Evolutionary conservation across 2,113 vertebrate genomes (phyloP).

Genomic region (Sylvietta virens): DNA sequence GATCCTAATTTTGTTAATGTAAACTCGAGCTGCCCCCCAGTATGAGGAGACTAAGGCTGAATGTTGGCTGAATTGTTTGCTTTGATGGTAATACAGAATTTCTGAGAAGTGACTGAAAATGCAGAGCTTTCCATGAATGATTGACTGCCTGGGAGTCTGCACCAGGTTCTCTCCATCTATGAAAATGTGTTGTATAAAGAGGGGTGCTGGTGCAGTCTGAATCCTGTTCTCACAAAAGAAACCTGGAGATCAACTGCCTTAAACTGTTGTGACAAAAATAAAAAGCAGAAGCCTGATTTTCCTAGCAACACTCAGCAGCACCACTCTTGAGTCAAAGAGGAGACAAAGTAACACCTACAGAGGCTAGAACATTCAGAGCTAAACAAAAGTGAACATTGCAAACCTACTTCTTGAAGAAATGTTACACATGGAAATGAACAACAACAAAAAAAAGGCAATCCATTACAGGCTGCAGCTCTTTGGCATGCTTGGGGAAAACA

Average conservation of each 20-base stretch:
- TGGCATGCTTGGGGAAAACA: background rate
- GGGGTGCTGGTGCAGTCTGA: background rate
- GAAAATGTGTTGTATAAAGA: background rate
- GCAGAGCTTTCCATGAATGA: background rate
- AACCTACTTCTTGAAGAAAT: background rate
- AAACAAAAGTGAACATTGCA: background rate
- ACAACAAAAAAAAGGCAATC: background rate
- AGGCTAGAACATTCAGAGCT: background rate
- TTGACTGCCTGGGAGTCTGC: background rate
- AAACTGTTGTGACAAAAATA: background rate
- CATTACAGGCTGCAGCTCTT: background rate
- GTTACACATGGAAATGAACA: accelerated
- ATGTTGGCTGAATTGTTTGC: background rate
- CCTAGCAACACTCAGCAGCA: background rate
- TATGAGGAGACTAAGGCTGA: background rate
- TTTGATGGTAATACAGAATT: background rate
- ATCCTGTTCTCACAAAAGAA: background rate
- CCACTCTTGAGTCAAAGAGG: background rate
- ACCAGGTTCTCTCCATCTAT: background rate
- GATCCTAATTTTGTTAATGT: background rate
- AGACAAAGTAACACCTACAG: background rate
- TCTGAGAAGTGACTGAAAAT: background rate
- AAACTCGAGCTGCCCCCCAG: background rate
- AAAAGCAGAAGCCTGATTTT: background rate
- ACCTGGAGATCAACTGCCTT: background rate